Conservation (phyloP, 2,113 vertebrate species). For the Cebidichthys violaceus region DNA sequence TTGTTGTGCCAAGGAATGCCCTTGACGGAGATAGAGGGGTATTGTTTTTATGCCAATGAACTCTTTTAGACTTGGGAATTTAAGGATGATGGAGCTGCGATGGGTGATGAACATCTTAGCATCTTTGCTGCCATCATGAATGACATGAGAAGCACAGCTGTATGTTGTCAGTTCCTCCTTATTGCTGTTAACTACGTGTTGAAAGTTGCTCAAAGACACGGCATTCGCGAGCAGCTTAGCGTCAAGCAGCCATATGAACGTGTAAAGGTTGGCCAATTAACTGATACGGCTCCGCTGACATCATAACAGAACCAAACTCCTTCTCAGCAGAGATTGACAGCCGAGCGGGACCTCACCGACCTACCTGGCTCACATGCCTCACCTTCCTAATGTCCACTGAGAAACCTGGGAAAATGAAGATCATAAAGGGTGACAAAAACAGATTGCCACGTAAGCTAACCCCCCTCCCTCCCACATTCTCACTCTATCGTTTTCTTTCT, state of each 20-base stretch:
- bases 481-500: slow-evolving; percentile 54
- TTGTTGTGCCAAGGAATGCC: slow-evolving; percentile 84
- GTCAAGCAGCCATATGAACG: slow-evolving; percentile 23
- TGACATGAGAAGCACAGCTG: slow-evolving; percentile 10
- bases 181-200: slow-evolving; percentile 40
- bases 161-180: slow-evolving; percentile 29
- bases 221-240: slow-evolving; percentile 40
- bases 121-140: slow-evolving; percentile 36
- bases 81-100: slow-evolving; percentile 47
- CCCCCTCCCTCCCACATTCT: slow-evolving; percentile 35
- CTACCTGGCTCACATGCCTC: slow-evolving; percentile 50
- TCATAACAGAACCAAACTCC: slow-evolving; percentile 38
- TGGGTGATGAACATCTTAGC: slow-evolving; percentile 43
- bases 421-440: slow-evolving; percentile 52
- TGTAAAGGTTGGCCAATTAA: slow-evolving; percentile 61
- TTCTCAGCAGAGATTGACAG: slow-evolving; percentile 44
- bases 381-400: slow-evolving; percentile 53
- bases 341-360: slow-evolving; percentile 46
- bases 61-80: slow-evolving; percentile 59
- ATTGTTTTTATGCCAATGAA: slow-evolving; percentile 77
- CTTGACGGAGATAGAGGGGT: slow-evolving; percentile 77
- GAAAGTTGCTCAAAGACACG: slow-evolving; percentile 47
- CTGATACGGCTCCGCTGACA: slow-evolving; percentile 9
- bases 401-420: slow-evolving; percentile 65
- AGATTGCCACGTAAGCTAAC: slow-evolving; percentile 52